phyloP scores from a whole-genome alignment of 2,797 vertebrate species.

The Lepilemur ruficaudatus region DNA sequence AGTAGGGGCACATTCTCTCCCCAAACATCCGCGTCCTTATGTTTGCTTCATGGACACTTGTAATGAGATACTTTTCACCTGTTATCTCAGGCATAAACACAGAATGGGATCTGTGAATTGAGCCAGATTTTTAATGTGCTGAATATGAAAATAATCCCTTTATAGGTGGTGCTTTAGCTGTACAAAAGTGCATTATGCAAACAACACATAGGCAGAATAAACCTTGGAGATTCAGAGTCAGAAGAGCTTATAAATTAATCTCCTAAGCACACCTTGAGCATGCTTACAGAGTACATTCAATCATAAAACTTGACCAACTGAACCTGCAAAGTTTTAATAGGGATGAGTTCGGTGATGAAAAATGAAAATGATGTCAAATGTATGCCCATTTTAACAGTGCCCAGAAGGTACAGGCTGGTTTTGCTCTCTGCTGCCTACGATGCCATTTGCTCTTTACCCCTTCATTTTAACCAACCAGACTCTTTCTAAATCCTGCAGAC shows the following conservation, averaged over 20 bases:
- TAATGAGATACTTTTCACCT: constrained; percentile 80
- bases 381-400: constrained; percentile 12
- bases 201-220: constrained; percentile 82
- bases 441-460: constrained; percentile 56
- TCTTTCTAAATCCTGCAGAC: constrained; percentile 68
- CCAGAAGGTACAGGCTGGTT: constrained; percentile 18
- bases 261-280: constrained; percentile 78
- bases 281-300: constrained; percentile 70
- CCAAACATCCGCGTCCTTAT: constrained; percentile 77
- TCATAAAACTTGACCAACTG: constrained; percentile 80
- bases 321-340: constrained; percentile 81
- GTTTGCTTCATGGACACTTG: constrained; percentile 82
- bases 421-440: constrained; percentile 38
- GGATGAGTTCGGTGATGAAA: constrained; percentile 70
- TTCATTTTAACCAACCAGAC: constrained; percentile 73
- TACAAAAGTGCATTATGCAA: constrained; percentile 85
- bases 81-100: constrained; percentile 82
- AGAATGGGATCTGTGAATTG: constrained; percentile 79
- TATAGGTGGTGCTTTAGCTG: constrained; percentile 79
- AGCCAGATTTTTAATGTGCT: constrained; percentile 80
- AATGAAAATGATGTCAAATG: constrained; percentile 69
- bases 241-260: constrained; percentile 86
- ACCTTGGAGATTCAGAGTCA: constrained; percentile 81
- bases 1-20: constrained; percentile 79
- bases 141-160: constrained; percentile 86